phyloP scores from a whole-genome alignment of 2,797 vertebrate genomes.

The Hippocampus kuda region DNA sequence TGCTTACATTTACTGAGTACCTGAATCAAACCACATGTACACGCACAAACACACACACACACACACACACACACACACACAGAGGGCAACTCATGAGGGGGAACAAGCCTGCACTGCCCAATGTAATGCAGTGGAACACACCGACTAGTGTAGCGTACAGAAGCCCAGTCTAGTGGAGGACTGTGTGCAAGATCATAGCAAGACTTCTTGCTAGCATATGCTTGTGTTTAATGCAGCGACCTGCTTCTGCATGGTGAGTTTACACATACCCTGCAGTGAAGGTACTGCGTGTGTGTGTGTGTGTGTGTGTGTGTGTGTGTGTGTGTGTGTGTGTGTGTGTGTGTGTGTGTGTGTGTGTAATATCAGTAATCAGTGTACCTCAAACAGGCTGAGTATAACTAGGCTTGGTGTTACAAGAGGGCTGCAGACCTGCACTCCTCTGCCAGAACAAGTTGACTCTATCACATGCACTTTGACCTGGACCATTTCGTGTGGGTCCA shows the following conservation, averaged over 20 bases:
- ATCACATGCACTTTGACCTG: constrained; percentile 15
- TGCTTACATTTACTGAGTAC: too few species aligned
- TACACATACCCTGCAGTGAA: constrained; percentile 68
- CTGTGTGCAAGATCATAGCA: constrained; percentile 69
- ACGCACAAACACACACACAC: background rate
- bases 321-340: constrained; percentile 8
- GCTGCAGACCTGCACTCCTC: constrained; percentile 46
- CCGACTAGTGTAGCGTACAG: constrained; percentile 62
- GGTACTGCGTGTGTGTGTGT: constrained; percentile 49
- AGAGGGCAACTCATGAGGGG: constrained; percentile 32
- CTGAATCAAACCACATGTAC: too few species aligned
- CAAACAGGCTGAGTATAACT: constrained; percentile 69
- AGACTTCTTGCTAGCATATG: constrained; percentile 70
- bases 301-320: constrained; percentile 35
- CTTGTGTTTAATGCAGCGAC: constrained; percentile 71
- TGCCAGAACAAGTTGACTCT: constrained; percentile 28
- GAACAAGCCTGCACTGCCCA: constrained; percentile 50
- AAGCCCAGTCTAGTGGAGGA: constrained; percentile 69
- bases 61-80: constrained; percentile 3
- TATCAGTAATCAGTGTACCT: constrained; percentile 73
- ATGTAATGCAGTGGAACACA: constrained; percentile 55
- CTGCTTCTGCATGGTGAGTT: constrained; percentile 72
- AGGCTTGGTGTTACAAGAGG: constrained; percentile 56
- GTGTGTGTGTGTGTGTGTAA: constrained; percentile 50
- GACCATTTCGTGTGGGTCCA: background rate